phyloP scores from a whole-genome alignment of 2,113 vertebrate species.

The Oncorhynchus mykiss region DNA sequence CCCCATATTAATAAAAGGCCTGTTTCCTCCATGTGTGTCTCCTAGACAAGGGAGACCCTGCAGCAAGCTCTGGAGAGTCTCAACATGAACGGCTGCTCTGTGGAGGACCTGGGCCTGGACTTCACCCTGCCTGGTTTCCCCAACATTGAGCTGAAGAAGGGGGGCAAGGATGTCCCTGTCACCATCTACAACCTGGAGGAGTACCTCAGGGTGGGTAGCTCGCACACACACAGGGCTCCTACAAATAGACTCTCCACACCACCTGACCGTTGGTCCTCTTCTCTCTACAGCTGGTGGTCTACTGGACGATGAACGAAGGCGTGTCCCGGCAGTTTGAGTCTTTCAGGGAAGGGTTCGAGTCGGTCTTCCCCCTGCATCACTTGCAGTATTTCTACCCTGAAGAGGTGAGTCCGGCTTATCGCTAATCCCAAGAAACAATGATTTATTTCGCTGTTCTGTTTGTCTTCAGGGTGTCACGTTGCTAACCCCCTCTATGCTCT shows the following conservation, averaged over 20 bases:
- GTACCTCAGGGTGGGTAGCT: constrained; percentile 85
- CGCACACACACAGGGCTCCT: neutral
- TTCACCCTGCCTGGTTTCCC: constrained; percentile 97
- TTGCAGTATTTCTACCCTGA: constrained; percentile 99
- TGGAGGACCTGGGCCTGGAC: constrained; percentile 96
- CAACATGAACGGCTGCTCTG: constrained; percentile 97
- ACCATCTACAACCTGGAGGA: constrained; percentile 98
- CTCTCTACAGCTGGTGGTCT: constrained; percentile 89
- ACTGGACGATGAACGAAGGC: constrained; percentile 98
- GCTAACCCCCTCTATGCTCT: neutral
- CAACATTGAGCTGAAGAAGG: constrained; percentile 97
- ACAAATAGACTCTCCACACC: neutral
- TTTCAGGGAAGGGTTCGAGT: constrained; percentile 98
- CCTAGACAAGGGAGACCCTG: constrained; percentile 92
- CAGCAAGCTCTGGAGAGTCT: constrained; percentile 94
- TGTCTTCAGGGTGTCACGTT: neutral
- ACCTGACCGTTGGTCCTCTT: neutral
- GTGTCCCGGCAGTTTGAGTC: constrained; percentile 97
- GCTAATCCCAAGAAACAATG: neutral
- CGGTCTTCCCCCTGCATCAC: constrained; percentile 95
- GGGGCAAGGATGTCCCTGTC: constrained; percentile 92
- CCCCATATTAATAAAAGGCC: neutral
- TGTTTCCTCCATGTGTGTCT: neutral
- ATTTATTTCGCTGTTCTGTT: neutral
- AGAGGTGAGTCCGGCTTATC: constrained; percentile 75